phyloP scores from a whole-genome alignment of 2,888 invertebrate species.

The Cenopis cana region DNA sequence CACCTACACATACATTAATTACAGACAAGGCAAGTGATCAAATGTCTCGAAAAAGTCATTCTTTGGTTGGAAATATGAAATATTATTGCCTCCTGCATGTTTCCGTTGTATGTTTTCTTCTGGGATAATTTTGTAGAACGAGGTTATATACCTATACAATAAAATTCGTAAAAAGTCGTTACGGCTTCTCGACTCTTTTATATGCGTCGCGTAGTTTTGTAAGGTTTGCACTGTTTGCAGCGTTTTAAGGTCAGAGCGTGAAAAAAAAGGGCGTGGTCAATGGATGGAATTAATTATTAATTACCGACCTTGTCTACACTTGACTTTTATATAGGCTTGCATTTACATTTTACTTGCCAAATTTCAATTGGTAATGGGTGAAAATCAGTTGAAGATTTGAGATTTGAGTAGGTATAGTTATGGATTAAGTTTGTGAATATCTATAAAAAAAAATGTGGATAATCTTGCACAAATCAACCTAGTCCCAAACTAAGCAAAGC shows the following conservation, averaged over 20 bases:
- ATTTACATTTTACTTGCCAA: neutral
- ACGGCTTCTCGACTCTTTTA: constrained; percentile 33
- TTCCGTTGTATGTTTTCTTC: constrained; percentile 25
- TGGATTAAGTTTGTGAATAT: neutral
- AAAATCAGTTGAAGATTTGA: neutral
- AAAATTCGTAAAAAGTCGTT: constrained; percentile 38
- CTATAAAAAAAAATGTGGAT: too few species aligned
- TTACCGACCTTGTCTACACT: constrained; percentile 13
- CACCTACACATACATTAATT: constrained; percentile 23
- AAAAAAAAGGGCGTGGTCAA: constrained; percentile 20
- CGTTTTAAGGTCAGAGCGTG: constrained; percentile 24
- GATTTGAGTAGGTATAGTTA: neutral
- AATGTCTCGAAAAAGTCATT: neutral
- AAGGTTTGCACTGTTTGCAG: constrained; percentile 11
- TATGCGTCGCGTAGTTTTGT: constrained; percentile 36
- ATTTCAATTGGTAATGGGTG: too few species aligned
- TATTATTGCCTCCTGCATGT: constrained; percentile 4
- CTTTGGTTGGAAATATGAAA: neutral
- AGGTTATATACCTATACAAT: constrained; percentile 35
- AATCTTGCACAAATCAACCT: too few species aligned
- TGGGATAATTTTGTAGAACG: constrained; percentile 33
- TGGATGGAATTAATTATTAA: neutral
- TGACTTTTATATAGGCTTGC: neutral
- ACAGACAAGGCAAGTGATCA: neutral
- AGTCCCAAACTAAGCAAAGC: too few species aligned